phyloP scores from a whole-genome alignment of 2,888 invertebrate species.

The Nasonovia ribisnigri region DNA sequence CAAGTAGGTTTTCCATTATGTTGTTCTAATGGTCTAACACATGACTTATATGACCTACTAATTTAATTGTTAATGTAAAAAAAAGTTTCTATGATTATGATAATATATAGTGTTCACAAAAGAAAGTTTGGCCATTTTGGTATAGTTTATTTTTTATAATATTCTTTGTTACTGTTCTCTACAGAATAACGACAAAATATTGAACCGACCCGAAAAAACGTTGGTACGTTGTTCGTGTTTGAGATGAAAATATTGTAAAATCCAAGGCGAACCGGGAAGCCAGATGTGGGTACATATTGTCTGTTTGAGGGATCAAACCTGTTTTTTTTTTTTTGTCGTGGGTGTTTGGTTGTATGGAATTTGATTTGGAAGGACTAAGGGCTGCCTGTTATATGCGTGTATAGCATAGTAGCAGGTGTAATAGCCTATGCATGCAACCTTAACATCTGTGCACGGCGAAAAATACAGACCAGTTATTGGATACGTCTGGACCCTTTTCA shows the following conservation, averaged over 20 bases:
- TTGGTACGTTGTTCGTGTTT: not conserved
- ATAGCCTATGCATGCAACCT: constrained; percentile 49
- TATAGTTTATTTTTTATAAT: not conserved
- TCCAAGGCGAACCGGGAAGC: constrained; percentile 16
- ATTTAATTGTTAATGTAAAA: constrained; percentile 5
- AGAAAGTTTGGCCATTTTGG: not conserved
- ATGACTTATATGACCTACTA: constrained; percentile 32
- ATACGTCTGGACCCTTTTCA: constrained; percentile 58
- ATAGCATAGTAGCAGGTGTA: constrained; percentile 53
- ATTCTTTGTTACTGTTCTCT: constrained; percentile 12
- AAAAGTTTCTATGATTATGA: not conserved
- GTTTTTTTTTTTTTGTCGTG: constrained; percentile 60
- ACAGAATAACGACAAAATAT: constrained; percentile 11
- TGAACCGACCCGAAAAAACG: not conserved
- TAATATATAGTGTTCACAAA: not conserved
- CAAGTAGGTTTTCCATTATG: constrained; percentile 14
- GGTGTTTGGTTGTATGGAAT: constrained; percentile 36
- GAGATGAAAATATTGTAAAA: constrained; percentile 15
- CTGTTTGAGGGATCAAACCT: constrained; percentile 58
- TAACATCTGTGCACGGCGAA: constrained; percentile 42
- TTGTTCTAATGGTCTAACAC: not conserved
- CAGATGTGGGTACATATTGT: constrained; percentile 46
- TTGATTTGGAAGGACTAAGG: constrained; percentile 3
- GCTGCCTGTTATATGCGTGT: constrained; percentile 26
- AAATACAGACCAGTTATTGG: constrained; percentile 50